These are phyloP conservation scores for Epistrophe eligans DNA, from an alignment of 2,888 invertebrate genomes.

Conservation along the genomic window DNA sequence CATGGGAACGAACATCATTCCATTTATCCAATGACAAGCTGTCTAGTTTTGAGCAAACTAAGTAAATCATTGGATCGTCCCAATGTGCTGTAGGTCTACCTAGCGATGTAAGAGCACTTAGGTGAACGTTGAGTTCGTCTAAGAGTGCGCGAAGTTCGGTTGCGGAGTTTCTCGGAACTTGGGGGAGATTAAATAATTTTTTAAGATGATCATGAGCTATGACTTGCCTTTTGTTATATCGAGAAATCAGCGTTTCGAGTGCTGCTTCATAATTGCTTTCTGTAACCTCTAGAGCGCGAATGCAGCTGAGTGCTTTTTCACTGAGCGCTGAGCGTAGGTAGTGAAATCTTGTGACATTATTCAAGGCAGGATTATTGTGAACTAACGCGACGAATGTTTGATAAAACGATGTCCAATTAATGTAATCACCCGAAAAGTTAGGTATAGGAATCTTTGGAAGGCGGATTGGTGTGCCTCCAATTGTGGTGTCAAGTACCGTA, in stretches of 20 bases:
- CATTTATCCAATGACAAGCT: too few species aligned
- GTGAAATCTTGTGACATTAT: neutral
- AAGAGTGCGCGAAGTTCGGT: too few species aligned
- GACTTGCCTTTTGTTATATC: constrained; percentile 1
- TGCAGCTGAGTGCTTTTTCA: constrained; percentile 13
- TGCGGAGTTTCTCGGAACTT: neutral
- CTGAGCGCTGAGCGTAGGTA: constrained; percentile 16
- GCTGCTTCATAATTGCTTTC: constrained; percentile 19
- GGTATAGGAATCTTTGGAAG: constrained; percentile 8
- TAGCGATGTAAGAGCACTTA: too few species aligned
- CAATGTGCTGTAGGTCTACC: too few species aligned
- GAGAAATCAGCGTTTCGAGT: neutral
- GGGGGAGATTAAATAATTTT: constrained; percentile 2
- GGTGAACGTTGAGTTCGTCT: too few species aligned
- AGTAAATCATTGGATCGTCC: too few species aligned
- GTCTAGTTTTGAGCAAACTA: too few species aligned
- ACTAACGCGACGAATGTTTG: constrained; percentile 4
- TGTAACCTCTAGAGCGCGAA: constrained; percentile 15
- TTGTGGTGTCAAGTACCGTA: neutral
- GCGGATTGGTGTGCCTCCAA: constrained; percentile 17
- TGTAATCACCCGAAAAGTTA: constrained; percentile 12
- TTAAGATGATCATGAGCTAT: constrained; percentile 27
- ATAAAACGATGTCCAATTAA: constrained; percentile 20
- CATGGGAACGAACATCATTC: too few species aligned
- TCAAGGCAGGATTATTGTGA: neutral